Evolutionary conservation across 2,888 invertebrate species (phyloP).

Genomic region (Piscicola geometra): DNA sequence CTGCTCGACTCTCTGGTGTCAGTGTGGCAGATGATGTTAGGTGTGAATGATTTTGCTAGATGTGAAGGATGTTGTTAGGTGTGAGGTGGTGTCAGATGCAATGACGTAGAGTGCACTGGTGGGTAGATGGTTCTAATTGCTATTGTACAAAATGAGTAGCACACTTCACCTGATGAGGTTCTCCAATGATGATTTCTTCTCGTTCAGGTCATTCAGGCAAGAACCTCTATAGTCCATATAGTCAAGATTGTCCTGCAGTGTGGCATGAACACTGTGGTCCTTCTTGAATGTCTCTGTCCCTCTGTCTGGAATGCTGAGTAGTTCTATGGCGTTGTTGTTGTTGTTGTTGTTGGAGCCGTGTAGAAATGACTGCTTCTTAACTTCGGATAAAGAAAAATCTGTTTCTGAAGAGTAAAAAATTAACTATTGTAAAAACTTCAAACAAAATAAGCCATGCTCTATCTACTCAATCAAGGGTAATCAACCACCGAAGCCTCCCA

Average conservation of each 20-base stretch:
- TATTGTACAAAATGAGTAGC: too few species aligned
- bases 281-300: neutral
- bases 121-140: too few species aligned
- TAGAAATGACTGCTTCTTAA: neutral
- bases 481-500: neutral
- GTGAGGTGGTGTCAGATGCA: neutral
- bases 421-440: too few species aligned
- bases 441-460: too few species aligned
- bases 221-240: neutral
- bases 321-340: neutral
- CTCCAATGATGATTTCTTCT: constrained; percentile 72
- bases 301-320: neutral
- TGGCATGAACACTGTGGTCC: neutral
- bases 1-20: constrained; percentile 75
- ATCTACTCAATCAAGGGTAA: too few species aligned
- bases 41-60: neutral
- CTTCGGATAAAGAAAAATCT: neutral
- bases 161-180: constrained; percentile 89
- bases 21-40: neutral
- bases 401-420: too few species aligned
- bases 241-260: neutral
- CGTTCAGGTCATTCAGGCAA: constrained; percentile 44
- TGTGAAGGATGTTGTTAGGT: neutral
- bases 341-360: neutral
- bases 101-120: too few species aligned